Evolutionary conservation across 1,140 invertebrate species (phyloP).

Genomic region (Drosophila sechellia): DNA sequence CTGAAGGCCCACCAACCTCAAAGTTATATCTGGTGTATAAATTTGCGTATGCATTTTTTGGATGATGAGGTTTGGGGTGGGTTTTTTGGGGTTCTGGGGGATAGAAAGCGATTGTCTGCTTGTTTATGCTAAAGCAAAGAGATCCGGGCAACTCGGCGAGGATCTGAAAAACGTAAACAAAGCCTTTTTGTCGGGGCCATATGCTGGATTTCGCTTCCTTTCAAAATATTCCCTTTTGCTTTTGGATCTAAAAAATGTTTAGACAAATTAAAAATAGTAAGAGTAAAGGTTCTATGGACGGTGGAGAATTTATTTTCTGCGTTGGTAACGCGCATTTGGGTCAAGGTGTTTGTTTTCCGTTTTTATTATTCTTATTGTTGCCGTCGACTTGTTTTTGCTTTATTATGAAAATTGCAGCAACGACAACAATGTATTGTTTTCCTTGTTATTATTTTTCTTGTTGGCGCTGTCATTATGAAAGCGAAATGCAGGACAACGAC

Average conservation of each 20-base stretch:
- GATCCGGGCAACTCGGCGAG: slow-evolving; percentile 22
- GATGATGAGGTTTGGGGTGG: slow-evolving; percentile 20
- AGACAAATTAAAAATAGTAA: slow-evolving; percentile 81
- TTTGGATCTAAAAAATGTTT: slow-evolving; percentile 69
- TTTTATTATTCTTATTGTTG: slow-evolving; percentile 49
- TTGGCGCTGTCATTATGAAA: slow-evolving; percentile 68
- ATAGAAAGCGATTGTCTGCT: slow-evolving; percentile 47
- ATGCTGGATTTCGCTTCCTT: slow-evolving; percentile 38
- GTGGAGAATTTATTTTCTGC: slow-evolving; percentile 58
- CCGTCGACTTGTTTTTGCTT: slow-evolving; percentile 50
- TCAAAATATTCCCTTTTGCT: slow-evolving; percentile 16
- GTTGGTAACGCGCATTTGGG: slow-evolving; percentile 71
- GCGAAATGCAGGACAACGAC: slow-evolving; percentile 53
- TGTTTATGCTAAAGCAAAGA: slow-evolving; percentile 61
- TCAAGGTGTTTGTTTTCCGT: slow-evolving; percentile 71
- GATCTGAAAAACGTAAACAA: slow-evolving; percentile 67
- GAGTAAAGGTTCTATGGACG: slow-evolving; percentile 52
- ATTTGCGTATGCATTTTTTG: slow-evolving; percentile 76
- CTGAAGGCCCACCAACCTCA: not conserved
- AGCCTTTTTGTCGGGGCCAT: slow-evolving; percentile 72
- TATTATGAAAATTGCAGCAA: slow-evolving; percentile 78
- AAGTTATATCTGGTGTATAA: slow-evolving; percentile 61
- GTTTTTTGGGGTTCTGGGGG: slow-evolving; percentile 14
- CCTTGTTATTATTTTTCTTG: slow-evolving; percentile 27
- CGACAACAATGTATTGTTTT: slow-evolving; percentile 39